Evolutionary conservation across 2,888 invertebrate genomes (phyloP), one percentile per base, ranked within the genome.

Genomic region (Norana najaformis): DNA sequence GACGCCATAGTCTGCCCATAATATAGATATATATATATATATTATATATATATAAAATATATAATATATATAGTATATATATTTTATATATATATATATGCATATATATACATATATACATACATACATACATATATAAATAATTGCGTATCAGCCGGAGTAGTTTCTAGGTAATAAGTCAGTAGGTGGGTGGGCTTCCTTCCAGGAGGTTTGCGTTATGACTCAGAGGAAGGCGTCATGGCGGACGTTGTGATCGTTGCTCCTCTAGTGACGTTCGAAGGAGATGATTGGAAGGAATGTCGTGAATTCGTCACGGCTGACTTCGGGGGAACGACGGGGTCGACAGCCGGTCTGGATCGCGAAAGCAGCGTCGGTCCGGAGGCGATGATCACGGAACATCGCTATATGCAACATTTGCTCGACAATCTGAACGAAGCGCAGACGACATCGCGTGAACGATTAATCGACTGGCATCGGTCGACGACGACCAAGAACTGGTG

Each of bases 391-490:
- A 36, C 37, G 20, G 85, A 85, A 8, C 85, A 85, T 85, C 85
- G 18, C 37, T 36, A 35, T 85, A 35, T 16, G 6, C 16, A 37
- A n/a, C 85, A 37, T 36, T 85, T 85, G 36, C 36, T 85, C 85
- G 85, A 85, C 85, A 85, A 37, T 37, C 85, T 85, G 35, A 85
- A 36, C 85, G 85, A 85, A 11, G 85, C 36, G 23, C 23, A 35
- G 85, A 23, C 16, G 85, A 35, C 36, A 14, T 35, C 36, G 8
- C 35, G 85, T 20, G 85, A 85, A 35, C 85, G 85, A 23, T 37
- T 85, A 37, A 85, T 85, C 85, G 85, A 85, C 85, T 85, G 85
- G 85, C 30, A 37, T 85, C 85, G 85, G 85, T 37, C 85, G 85
- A 37, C 85, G 36, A 23, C 85, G 85, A 37, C 85, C 35, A 37